Percentiles rank a stretch among this genome's conserved stretches.
phyloP scores from a whole-genome alignment of 2,797 vertebrate species.

The Ctenopoma multispine region DNA sequence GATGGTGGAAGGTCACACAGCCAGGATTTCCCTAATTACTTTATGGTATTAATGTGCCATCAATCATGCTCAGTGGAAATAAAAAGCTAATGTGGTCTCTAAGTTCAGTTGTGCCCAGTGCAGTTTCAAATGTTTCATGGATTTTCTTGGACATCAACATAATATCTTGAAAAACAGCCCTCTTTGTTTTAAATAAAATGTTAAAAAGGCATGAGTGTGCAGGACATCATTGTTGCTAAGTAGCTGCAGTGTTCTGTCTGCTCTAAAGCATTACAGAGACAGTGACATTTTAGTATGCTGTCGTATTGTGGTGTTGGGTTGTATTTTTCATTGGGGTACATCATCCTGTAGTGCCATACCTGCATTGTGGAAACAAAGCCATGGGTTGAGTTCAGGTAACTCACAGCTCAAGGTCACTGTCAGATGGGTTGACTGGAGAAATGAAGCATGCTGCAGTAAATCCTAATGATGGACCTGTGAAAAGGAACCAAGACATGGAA shows the following conservation, averaged over 20 bases:
- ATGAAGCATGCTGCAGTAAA: slow-evolving; percentile 73
- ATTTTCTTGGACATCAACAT: background rate
- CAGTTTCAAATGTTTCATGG: background rate
- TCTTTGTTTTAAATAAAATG: background rate
- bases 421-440: slow-evolving; percentile 41
- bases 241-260: background rate
- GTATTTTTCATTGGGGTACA: slow-evolving; percentile 5
- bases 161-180: background rate
- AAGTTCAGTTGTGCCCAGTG: background rate
- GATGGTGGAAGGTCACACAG: slow-evolving; percentile 35
- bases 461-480: slow-evolving; percentile 56
- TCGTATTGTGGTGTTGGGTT: slow-evolving; percentile 8
- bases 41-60: slow-evolving; percentile 4
- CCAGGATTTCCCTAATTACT: slow-evolving; percentile 19
- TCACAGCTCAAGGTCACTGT: slow-evolving; percentile 68
- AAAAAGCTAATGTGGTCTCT: background rate
- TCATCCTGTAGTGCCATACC: slow-evolving; percentile 27
- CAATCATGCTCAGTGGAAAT: slow-evolving; percentile 4
- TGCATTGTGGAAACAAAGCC: slow-evolving; percentile 23
- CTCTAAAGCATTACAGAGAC: slow-evolving; percentile 12
- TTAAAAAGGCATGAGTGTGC: background rate
- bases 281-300: background rate
- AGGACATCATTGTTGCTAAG: slow-evolving; percentile 1
- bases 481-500: slow-evolving; percentile 50
- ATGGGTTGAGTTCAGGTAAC: slow-evolving; percentile 39